Percentiles rank a stretch among this genome's conserved stretches.
These are phyloP conservation scores for Luehdorfia chinensis DNA, from an alignment of 1,140 invertebrate genomes.

Conservation along the genomic window DNA sequence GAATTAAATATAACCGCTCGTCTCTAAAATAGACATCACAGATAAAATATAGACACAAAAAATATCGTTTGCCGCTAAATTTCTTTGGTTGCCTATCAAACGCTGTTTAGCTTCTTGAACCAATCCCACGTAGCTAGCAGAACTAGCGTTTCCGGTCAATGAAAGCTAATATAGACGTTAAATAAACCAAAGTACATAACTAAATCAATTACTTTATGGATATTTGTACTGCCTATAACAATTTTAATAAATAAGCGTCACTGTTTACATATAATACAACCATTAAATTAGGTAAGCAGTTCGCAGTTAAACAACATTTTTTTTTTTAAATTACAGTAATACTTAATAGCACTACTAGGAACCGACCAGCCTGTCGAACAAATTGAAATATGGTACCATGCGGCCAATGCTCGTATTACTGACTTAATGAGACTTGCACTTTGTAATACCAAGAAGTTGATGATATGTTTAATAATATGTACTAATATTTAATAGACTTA, in stretches of 20 bases:
- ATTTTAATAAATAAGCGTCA: no score
- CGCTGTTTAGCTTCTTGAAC: constrained; percentile 20
- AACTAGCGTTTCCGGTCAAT: no score
- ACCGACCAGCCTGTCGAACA: background rate
- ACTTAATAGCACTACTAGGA: constrained; percentile 12
- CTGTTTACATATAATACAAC: no score
- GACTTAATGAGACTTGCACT: no score
- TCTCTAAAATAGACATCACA: constrained; percentile 65
- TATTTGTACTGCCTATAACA: no score
- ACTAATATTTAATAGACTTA: no score
- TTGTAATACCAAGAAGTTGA: no score
- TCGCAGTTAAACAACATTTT: background rate
- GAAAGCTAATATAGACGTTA: no score
- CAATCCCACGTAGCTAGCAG: background rate
- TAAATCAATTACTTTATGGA: no score
- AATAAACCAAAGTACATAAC: no score
- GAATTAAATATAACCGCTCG: constrained; percentile 41
- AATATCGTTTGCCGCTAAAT: constrained; percentile 49
- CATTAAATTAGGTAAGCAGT: constrained; percentile 9
- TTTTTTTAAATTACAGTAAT: background rate
- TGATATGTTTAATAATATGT: constrained; percentile 6
- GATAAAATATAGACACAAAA: constrained; percentile 66
- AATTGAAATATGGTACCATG: constrained; percentile 1
- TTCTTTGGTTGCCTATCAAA: constrained; percentile 33
- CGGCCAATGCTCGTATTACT: background rate